phyloP scores from a whole-genome alignment of 2,797 vertebrate genomes.

The Lepus oiostolus region DNA sequence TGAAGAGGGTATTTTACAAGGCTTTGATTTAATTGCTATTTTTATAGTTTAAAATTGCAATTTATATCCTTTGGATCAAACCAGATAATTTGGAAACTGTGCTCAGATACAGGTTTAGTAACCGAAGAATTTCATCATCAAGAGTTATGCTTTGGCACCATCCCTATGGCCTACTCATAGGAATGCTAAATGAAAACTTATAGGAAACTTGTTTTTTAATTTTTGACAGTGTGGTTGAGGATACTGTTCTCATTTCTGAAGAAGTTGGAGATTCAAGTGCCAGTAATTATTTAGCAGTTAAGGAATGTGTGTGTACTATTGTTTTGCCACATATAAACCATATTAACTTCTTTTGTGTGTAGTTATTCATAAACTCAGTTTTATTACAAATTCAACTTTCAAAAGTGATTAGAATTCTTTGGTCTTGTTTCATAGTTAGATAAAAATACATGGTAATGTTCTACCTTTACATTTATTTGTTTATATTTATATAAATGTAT shows the following conservation, averaged over 20 bases:
- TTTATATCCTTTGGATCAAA: constrained; percentile 9
- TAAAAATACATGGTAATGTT: neutral
- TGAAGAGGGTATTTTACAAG: too few species aligned
- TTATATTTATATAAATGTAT: neutral
- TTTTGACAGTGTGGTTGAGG: neutral
- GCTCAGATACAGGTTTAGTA: neutral
- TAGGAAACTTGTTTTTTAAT: neutral
- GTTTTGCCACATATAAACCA: neutral
- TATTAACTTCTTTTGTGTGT: neutral
- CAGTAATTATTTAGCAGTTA: neutral
- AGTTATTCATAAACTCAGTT: neutral
- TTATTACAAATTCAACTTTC: neutral
- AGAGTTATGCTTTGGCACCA: neutral
- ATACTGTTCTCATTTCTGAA: neutral
- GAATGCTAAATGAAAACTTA: neutral
- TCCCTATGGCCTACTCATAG: neutral
- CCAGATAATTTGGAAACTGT: neutral
- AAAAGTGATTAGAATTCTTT: neutral
- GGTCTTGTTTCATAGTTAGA: neutral
- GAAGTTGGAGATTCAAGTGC: neutral
- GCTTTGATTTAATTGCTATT: too few species aligned
- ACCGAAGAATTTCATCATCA: neutral
- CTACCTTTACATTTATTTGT: neutral
- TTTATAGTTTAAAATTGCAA: neutral
- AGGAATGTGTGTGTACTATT: neutral